These are phyloP conservation scores for Doryteuthis pealeii DNA, from an alignment of 1,140 invertebrate species.

Conservation along the genomic window DNA sequence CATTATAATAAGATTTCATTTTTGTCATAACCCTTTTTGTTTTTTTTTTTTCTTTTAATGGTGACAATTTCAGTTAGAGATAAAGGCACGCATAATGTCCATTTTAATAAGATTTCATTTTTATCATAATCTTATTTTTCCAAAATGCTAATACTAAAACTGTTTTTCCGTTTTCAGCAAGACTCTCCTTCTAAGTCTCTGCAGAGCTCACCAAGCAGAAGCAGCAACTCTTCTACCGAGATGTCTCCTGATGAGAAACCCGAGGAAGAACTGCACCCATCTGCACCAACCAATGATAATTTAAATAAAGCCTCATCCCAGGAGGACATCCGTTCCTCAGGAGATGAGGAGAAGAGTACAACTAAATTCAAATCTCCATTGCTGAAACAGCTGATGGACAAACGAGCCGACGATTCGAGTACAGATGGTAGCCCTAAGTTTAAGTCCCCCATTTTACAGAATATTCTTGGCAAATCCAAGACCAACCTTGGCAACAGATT, in stretches of 20 bases:
- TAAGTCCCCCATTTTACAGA: constrained; percentile 44
- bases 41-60: not conserved
- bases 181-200: constrained; percentile 28
- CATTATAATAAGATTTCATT: not conserved
- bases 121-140: no score
- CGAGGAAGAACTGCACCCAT: constrained; percentile 9
- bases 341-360: constrained; percentile 31
- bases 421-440: constrained; percentile 30
- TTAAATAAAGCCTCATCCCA: constrained; percentile 6
- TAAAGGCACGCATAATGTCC: no score
- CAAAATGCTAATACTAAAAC: no score
- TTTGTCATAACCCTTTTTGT: not conserved
- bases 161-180: not conserved
- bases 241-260: constrained; percentile 17
- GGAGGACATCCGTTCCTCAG: constrained; percentile 10
- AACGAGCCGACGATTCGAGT: constrained; percentile 28
- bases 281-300: not conserved
- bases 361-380: constrained; percentile 50
- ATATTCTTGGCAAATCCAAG: constrained; percentile 40
- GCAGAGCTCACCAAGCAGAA: constrained; percentile 32
- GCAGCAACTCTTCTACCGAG: constrained; percentile 21
- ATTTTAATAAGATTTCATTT: no score
- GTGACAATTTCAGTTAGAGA: not conserved
- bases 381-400: constrained; percentile 46
- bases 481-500: constrained; percentile 26